Percentiles rank a stretch among this genome's conserved stretches.
Evolutionary conservation across 2,888 invertebrate species (phyloP).

Genomic region (Incurvaria masculella): DNA sequence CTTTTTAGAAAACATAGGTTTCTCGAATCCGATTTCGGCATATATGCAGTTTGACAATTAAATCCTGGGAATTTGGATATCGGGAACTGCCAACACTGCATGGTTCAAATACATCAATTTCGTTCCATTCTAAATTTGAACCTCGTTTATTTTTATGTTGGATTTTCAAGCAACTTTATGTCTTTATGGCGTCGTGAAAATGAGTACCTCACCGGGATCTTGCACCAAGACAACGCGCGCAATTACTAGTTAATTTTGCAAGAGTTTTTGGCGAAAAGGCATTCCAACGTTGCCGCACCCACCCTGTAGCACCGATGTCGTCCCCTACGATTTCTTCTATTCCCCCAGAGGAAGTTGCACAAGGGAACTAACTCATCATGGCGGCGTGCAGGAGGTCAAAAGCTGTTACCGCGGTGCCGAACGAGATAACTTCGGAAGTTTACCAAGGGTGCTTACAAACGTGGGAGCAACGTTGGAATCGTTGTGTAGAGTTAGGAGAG

Average conservation of each 20-base stretch:
- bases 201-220: neutral
- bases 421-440: constrained; percentile 11
- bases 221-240: too few relatives aligned
- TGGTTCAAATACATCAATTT: too few relatives aligned
- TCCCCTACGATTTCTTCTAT: neutral
- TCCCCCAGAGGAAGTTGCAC: constrained; percentile 2
- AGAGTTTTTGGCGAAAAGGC: too few relatives aligned
- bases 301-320: neutral
- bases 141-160: constrained; percentile 3
- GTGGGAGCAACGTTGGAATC: constrained; percentile 10
- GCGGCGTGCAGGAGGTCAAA: constrained; percentile 9
- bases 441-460: constrained; percentile 11
- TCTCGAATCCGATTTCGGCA: too few relatives aligned
- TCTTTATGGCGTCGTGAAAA: constrained; percentile 1
- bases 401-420: constrained; percentile 12
- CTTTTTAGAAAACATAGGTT: too few relatives aligned
- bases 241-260: too few relatives aligned
- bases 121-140: neutral
- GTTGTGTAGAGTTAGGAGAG: constrained; percentile 6
- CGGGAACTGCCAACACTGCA: neutral
- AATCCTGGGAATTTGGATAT: neutral
- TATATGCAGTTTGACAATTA: neutral
- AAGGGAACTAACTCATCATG: constrained; percentile 19
- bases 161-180: constrained; percentile 1
- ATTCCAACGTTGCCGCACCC: constrained; percentile 1